phyloP scores from a whole-genome alignment of 2,888 invertebrate genomes.

The Heliconius charithonia region DNA sequence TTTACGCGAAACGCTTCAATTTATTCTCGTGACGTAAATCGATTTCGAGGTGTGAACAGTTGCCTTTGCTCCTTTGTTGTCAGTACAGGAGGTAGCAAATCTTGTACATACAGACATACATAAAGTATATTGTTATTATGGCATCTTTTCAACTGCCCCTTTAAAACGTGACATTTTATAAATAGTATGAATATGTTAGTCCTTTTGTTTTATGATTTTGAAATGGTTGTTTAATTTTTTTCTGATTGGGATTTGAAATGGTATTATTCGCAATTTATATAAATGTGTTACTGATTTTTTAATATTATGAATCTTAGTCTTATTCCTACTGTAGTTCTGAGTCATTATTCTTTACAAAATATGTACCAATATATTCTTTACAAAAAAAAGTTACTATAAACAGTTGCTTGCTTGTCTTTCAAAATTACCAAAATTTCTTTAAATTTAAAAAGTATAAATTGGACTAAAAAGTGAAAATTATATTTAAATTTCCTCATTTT shows the following conservation, averaged over 20 bases:
- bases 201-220: background rate
- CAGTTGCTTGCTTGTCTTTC: too few species aligned
- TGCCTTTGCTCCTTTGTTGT: slow-evolving; percentile 57
- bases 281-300: too few species aligned
- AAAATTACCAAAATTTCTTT: too few species aligned
- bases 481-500: too few species aligned
- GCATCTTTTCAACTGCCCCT: slow-evolving; percentile 23
- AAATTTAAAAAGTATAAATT: too few species aligned
- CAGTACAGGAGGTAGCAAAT: slow-evolving; percentile 46
- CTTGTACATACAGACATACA: slow-evolving; percentile 35
- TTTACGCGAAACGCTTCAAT: slow-evolving; percentile 71
- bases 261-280: too few species aligned
- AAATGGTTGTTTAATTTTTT: background rate
- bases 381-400: too few species aligned
- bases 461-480: too few species aligned
- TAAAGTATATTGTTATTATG: slow-evolving; percentile 25
- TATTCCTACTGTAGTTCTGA: too few species aligned
- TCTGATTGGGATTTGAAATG: background rate
- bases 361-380: too few species aligned
- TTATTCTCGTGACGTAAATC: slow-evolving; percentile 73
- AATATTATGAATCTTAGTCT: too few species aligned
- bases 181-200: background rate
- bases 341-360: too few species aligned
- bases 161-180: slow-evolving; percentile 4
- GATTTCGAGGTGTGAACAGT: slow-evolving; percentile 73